Evolutionary conservation across 2,113 vertebrate species (phyloP), one percentile per base, ranked within the genome.

Genomic region (Catharus fuscescens): DNA sequence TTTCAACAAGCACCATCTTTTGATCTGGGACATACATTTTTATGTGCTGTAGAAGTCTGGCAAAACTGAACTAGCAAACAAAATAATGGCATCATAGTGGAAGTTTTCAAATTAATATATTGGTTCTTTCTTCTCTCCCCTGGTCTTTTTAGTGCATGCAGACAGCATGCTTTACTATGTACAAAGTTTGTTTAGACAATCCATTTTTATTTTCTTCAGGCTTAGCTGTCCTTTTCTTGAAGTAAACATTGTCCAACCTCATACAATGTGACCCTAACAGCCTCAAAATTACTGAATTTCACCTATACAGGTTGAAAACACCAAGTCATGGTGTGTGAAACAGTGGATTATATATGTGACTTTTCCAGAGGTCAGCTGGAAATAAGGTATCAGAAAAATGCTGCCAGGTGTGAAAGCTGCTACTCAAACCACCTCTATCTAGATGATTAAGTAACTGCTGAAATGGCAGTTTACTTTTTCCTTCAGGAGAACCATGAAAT

Each of bases 231-330:
- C 28, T 48, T 9, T 48, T 31, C 83, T 56, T 76, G 28, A 62
- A 71, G 34, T 32, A 76, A 80, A 54, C 9, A 13, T 53, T 42
- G 14, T 10, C 24, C 10, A 57, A 13, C 31, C 34, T 74, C 7
- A 19, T 14, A 13, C 7, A 60, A 6, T 78, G 50, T 81, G 23
- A 61, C 13, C 5, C 12, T 48, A 50, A 53, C 86, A 62, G 25
- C 2, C 31, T 6, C 21, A 28, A 32, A 38, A 11, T 53, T n/a
- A 79, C 15, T 0, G 0, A 74, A 44, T 69, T 73, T 85, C 32
- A 81, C 4, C 8, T 65, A 18, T 2, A 42, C 12, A 20, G 11
- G 10, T 7, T 5, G 16, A 66, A 69, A 91, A 42, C 45, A 91
- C 8, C 9, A 65, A 15, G 50, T n/a, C 6, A 9, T 5, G 5